Conservation (phyloP, 1,140 invertebrate species). For the Drosophila parvula region DNA sequence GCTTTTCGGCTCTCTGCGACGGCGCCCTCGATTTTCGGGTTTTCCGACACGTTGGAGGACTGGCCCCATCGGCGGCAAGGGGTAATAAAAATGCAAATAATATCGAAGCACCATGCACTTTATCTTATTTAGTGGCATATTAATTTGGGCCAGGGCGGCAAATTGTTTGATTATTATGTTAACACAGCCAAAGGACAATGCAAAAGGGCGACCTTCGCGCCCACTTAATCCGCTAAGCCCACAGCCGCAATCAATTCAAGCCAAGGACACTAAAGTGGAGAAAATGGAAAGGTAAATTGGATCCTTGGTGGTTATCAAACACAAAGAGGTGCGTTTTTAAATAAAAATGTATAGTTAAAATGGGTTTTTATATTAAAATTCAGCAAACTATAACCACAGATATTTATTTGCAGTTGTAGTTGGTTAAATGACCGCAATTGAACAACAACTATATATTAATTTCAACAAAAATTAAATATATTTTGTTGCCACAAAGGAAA, state of each 20-base stretch:
- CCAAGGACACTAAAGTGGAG: background rate
- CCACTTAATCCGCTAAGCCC: conserved; percentile 16
- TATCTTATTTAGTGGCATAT: conserved; percentile 76
- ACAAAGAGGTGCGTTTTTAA: background rate
- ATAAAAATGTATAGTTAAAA: background rate
- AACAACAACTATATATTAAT: background rate
- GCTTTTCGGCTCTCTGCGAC: conserved; percentile 53
- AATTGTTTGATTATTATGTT: conserved; percentile 57
- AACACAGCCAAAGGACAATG: conserved; percentile 40
- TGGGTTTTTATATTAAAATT: background rate
- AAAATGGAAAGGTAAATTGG: conserved; percentile 10
- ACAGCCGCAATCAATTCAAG: conserved; percentile 17
- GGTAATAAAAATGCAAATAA: conserved; percentile 71
- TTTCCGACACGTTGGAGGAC: background rate
- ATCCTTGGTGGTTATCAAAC: background rate
- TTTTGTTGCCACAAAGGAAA: background rate
- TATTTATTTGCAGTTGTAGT: background rate
- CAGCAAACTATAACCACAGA: background rate
- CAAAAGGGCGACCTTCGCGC: conserved; percentile 51
- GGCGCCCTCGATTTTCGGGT: conserved; percentile 24
- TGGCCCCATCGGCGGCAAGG: conserved; percentile 7
- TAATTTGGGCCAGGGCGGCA: conserved; percentile 55
- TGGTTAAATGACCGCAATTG: background rate
- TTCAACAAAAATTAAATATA: background rate
- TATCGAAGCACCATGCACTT: conserved; percentile 66